Conservation (phyloP, 2,797 vertebrate species). For the Hirundo rustica region DNA sequence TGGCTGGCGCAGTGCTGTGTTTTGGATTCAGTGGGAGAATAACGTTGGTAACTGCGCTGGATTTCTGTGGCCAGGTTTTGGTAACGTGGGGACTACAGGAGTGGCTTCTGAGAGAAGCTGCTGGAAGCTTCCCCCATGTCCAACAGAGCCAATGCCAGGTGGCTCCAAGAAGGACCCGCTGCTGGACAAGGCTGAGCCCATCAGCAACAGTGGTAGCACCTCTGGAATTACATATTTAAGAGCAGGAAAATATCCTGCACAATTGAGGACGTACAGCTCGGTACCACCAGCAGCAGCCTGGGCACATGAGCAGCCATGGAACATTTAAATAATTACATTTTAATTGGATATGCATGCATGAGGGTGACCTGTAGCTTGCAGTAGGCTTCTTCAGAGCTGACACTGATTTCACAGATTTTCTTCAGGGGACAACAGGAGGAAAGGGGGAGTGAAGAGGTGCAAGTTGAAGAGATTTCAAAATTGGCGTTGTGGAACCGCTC, state of each 20-base stretch:
- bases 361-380: background rate
- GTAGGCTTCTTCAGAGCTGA: background rate
- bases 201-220: background rate
- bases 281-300: rapidly evolving
- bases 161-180: background rate
- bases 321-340: background rate
- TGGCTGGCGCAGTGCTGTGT: background rate
- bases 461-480: background rate
- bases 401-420: background rate
- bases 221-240: background rate
- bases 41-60: rapidly evolving
- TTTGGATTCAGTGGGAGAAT: background rate
- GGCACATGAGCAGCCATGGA: background rate
- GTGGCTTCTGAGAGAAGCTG: background rate
- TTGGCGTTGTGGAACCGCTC: background rate
- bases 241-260: background rate
- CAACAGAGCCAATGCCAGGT: background rate
- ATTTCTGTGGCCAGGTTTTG: background rate
- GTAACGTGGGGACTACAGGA: background rate
- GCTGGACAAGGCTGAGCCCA: background rate
- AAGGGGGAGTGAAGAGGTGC: background rate
- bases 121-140: background rate
- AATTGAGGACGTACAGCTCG: background rate
- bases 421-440: background rate
- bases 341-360: background rate